These are phyloP conservation scores for Medauroidea extradentata DNA, from an alignment of 1,140 invertebrate species.

Conservation along the genomic window DNA sequence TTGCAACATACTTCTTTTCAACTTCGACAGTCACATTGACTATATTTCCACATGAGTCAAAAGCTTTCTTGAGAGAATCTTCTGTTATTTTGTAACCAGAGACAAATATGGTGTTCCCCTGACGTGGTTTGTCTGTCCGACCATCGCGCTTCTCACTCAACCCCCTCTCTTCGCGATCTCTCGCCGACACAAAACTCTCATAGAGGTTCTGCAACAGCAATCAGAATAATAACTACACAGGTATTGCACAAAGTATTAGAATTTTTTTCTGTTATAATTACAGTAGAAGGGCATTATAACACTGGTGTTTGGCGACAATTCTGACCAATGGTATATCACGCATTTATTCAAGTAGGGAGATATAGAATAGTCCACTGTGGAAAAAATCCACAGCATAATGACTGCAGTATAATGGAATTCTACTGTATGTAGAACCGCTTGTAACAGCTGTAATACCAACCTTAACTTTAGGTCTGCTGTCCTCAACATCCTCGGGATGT, in stretches of 20 bases:
- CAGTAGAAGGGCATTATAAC: too few species aligned
- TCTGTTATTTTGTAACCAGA: slow-evolving; percentile 75
- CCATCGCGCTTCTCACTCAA: slow-evolving; percentile 44
- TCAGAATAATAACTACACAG: too few species aligned
- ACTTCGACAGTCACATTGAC: slow-evolving; percentile 86
- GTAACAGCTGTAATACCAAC: slow-evolving; percentile 11
- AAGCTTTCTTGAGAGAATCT: slow-evolving; percentile 75
- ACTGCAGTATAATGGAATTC: too few species aligned
- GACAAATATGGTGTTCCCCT: slow-evolving; percentile 84
- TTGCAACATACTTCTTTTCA: slow-evolving; percentile 67
- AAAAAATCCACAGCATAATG: too few species aligned
- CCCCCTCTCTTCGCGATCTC: slow-evolving; percentile 57
- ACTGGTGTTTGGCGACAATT: too few species aligned
- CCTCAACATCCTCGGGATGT: slow-evolving; percentile 61
- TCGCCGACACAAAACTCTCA: slow-evolving; percentile 83
- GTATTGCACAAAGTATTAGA: too few species aligned
- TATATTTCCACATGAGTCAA: slow-evolving; percentile 72
- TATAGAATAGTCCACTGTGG: too few species aligned
- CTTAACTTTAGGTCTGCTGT: slow-evolving; percentile 30
- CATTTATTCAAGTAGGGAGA: too few species aligned
- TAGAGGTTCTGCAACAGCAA: slow-evolving; percentile 67
- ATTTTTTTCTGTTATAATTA: too few species aligned
- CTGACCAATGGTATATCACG: too few species aligned
- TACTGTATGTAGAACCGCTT: too few species aligned
- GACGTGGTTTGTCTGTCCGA: slow-evolving; percentile 59